Evolutionary conservation across 1,140 invertebrate genomes (phyloP), one percentile per base, ranked within the genome.

Genomic region (Atta cephalotes): DNA sequence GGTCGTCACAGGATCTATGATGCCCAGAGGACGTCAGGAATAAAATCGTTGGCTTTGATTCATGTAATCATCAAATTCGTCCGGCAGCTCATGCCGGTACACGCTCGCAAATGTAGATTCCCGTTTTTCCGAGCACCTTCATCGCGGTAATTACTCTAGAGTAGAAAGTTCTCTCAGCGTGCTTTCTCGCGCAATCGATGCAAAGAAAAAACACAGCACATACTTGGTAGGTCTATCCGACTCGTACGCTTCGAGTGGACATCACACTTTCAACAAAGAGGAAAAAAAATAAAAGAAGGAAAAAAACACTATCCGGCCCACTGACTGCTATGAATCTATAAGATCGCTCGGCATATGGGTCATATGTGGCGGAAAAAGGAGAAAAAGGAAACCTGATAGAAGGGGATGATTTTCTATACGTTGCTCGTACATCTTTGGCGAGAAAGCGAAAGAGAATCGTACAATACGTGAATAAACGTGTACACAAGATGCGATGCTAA

Each of bases 341-440:
- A 90, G 86, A 62, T 90, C 49, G 72, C 31, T 81, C 65, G 81
- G 76, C 79, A 71, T 90, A 87, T 89, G 86, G 65, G 85, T 68
- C 89, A 88, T 90, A 87, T 51, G 85, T 71, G 81, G 51, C 18
- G 60, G 66, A 76, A 86, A 56, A 86, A 56, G 31, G 65, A 53
- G 53, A 70, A 72, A 86, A 49, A 82, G 35, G 35, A 77, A 56
- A 28, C 7, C 9, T n/a, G 56, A 63, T 14, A 21, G 39, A 74
- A 68, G 79, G 51, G 76, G 65, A 78, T 45, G 71, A 56, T 49
- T 88, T 65, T 77, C 70, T n/a, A 76, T 82, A 56, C 84, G 31
- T 77, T 58, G 87, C 51, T 66, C 58, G 51, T 63, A 28, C 35
- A 53, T 80, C 84, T 88, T 88, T 65, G 66, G 76, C 70, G 35